Conservation (phyloP, 30 jellyfish, hydroid and myxozoan genomes). For the Catostylus mosaicus region DNA sequence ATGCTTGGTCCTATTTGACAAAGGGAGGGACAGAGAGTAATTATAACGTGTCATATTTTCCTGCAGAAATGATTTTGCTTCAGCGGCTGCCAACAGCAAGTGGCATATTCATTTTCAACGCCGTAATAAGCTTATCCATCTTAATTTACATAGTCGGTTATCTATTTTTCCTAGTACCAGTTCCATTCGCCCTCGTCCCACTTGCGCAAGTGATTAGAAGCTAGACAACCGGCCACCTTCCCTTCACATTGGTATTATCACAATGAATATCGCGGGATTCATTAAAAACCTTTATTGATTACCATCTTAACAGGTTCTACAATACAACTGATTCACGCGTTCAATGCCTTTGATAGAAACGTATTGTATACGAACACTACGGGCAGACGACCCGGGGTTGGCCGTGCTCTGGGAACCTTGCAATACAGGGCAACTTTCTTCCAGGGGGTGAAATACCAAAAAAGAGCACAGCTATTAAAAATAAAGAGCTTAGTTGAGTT, state of each 20-base stretch:
- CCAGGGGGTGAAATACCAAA: background rate
- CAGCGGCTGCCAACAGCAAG: background rate
- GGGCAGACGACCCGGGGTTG: background rate
- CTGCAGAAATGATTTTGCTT: background rate
- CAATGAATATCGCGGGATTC: conserved; percentile 1
- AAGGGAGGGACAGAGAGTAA: background rate
- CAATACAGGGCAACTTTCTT: background rate
- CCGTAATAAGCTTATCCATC: background rate
- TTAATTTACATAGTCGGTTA: background rate
- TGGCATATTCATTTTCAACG: background rate
- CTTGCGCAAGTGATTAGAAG: conserved; percentile 4
- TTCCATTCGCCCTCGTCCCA: background rate
- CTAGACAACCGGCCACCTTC: background rate
- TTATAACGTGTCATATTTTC: background rate
- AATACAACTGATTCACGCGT: background rate
- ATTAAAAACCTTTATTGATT: conserved; percentile 1
- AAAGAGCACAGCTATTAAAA: background rate
- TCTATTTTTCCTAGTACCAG: background rate
- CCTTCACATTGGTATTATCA: conserved; percentile 1
- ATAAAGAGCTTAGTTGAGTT: background rate
- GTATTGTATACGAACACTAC: background rate
- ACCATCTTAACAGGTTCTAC: conserved; percentile 6
- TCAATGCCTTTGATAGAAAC: conserved; percentile 3
- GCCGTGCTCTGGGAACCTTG: background rate
- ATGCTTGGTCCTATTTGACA: background rate